Evolutionary conservation across 1,140 invertebrate species (phyloP).

Genomic region (Pogonus chalceus): DNA sequence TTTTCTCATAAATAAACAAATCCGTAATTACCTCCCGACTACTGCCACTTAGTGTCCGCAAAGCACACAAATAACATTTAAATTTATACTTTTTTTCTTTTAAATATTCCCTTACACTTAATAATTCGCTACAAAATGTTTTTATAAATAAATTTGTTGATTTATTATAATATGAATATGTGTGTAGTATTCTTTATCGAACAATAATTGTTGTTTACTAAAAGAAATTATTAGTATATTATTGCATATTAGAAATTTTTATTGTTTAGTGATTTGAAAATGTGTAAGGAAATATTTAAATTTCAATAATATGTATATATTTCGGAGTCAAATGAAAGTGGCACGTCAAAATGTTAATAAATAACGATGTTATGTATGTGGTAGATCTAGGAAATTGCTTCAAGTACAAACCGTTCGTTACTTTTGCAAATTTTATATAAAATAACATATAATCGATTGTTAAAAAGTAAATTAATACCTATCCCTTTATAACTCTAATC

Average conservation of each 20-base stretch:
- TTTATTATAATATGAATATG: no score
- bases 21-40: conserved; percentile 5
- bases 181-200: no score
- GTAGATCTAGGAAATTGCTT: conserved; percentile 33
- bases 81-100: no score
- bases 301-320: no score
- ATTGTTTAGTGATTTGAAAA: no score
- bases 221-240: no score
- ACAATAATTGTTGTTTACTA: no score
- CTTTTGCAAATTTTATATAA: conserved; percentile 37
- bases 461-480: conserved; percentile 33
- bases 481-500: conserved; percentile 13
- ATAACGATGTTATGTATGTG: conserved; percentile 20
- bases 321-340: conserved; percentile 2
- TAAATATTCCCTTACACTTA: no score
- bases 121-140: no score
- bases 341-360: conserved; percentile 4
- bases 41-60: not conserved
- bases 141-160: no score
- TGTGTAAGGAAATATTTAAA: no score
- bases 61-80: not conserved
- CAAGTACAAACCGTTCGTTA: conserved; percentile 36
- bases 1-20: not conserved
- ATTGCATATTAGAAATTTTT: no score
- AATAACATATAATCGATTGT: conserved; percentile 32